A percentile compares a stretch with the other conserved stretches of the same genome.
Conservation (phyloP, 2,113 vertebrate genomes). For the Mesembrinibis cayennensis region DNA sequence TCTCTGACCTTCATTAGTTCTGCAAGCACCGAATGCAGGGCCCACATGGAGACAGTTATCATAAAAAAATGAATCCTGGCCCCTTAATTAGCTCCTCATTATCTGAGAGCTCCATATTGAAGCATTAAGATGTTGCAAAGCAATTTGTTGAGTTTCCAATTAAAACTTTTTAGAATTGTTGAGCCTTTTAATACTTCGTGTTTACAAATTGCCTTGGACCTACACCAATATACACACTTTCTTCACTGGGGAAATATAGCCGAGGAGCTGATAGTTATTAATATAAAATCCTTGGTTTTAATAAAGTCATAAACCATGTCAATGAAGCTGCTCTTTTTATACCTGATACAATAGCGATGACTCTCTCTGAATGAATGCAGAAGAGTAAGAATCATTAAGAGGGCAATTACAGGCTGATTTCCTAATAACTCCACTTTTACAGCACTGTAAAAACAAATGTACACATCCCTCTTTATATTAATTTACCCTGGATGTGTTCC, state of each 20-base stretch:
- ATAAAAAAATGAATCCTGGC: constrained; percentile 6
- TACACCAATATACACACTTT: neutral
- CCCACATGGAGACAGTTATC: constrained; percentile 11
- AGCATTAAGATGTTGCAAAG: neutral
- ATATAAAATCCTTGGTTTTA: neutral
- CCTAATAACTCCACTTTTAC: neutral
- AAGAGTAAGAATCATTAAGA: neutral
- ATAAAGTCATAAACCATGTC: neutral
- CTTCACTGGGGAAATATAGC: neutral
- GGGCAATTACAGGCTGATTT: neutral
- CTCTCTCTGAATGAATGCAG: neutral
- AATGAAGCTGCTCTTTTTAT: neutral
- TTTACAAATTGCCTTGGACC: constrained; percentile 39
- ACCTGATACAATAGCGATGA: neutral
- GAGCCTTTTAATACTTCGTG: neutral
- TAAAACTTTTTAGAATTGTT: constrained; percentile 1
- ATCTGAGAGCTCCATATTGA: neutral
- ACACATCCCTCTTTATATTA: neutral
- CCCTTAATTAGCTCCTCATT: constrained; percentile 33
- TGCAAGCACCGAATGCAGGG: neutral
- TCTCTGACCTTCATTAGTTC: constrained; percentile 41
- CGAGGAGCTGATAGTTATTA: neutral
- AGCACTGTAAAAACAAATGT: neutral
- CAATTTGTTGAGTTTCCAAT: neutral
- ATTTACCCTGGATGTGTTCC: neutral